Percentiles rank a stretch among this genome's conserved stretches.
These are phyloP conservation scores for Zalophus californianus DNA, from an alignment of 2,797 vertebrate genomes.

Conservation along the genomic window DNA sequence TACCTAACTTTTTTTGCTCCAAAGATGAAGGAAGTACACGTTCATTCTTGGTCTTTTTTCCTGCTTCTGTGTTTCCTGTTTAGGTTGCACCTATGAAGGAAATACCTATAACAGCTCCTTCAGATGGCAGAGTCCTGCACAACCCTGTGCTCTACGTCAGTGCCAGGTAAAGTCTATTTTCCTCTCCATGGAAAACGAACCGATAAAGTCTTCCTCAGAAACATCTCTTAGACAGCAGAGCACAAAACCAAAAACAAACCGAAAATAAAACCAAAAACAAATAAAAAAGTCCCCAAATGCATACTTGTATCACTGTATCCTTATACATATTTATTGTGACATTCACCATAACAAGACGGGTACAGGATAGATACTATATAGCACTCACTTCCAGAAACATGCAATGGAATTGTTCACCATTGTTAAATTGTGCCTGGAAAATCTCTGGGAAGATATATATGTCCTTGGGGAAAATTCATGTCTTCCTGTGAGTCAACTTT, in stretches of 20 bases:
- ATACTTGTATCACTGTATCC: background rate
- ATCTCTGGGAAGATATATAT: conserved; percentile 60
- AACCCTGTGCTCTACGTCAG: conserved; percentile 92
- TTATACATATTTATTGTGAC: background rate
- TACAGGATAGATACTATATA: background rate
- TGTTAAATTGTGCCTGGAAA: conserved; percentile 61
- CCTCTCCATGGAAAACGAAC: background rate
- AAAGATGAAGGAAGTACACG: background rate
- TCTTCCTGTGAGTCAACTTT: conserved; percentile 76
- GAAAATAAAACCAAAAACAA: background rate
- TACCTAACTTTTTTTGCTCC: background rate
- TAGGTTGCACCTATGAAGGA: conserved; percentile 94
- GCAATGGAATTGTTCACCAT: background rate
- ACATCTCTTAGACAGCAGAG: background rate
- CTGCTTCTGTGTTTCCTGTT: conserved; percentile 45
- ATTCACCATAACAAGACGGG: background rate
- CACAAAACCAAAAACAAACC: background rate
- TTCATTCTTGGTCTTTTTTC: conserved; percentile 7
- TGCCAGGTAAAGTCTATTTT: conserved; percentile 93
- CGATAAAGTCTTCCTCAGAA: background rate
- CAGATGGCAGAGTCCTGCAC: conserved; percentile 92
- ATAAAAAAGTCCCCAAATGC: background rate
- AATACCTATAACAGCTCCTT: conserved; percentile 95
- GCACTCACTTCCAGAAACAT: conserved; percentile 34
- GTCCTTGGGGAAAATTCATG: conserved; percentile 68